Percentiles rank a stretch among this genome's conserved stretches.
These are phyloP conservation scores for Protobothrops flavoviridis DNA, from an alignment of 2,113 vertebrate species.

Conservation along the genomic window DNA sequence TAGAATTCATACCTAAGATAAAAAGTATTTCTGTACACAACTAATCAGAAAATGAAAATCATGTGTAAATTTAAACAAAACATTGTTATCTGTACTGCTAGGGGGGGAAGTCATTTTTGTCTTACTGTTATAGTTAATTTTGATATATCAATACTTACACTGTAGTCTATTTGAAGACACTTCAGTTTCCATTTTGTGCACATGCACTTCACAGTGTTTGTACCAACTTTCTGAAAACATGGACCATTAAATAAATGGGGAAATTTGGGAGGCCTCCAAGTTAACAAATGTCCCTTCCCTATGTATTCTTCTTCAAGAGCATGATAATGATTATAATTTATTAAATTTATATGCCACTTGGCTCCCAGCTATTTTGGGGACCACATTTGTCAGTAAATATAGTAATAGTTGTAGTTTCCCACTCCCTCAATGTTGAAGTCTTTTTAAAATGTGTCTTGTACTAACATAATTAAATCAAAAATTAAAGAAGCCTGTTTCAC, in stretches of 20 bases:
- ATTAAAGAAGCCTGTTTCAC: not conserved
- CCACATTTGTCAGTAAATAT: not conserved
- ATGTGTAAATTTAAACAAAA: not conserved
- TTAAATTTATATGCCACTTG: not conserved
- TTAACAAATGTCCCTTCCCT: not conserved
- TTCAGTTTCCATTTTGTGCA: not conserved
- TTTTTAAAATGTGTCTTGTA: not conserved
- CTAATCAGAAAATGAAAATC: not conserved
- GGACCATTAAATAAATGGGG: not conserved
- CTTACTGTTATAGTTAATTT: not conserved
- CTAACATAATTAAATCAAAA: not conserved
- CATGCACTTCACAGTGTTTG: not conserved
- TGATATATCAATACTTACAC: not conserved
- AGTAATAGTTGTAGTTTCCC: not conserved
- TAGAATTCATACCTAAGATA: not conserved
- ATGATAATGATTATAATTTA: not conserved
- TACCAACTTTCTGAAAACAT: not conserved
- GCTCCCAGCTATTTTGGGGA: not conserved
- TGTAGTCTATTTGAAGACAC: not conserved
- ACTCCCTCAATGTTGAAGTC: not conserved
- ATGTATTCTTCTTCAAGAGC: not conserved
- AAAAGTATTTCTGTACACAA: not conserved
- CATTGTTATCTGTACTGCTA: not conserved
- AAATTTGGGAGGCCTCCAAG: not conserved
- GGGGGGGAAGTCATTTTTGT: not conserved